A percentile compares a stretch with the other conserved stretches of the same genome.
Evolutionary conservation across 2,113 vertebrate genomes (phyloP).

Genomic region (Callospermophilus lateralis): DNA sequence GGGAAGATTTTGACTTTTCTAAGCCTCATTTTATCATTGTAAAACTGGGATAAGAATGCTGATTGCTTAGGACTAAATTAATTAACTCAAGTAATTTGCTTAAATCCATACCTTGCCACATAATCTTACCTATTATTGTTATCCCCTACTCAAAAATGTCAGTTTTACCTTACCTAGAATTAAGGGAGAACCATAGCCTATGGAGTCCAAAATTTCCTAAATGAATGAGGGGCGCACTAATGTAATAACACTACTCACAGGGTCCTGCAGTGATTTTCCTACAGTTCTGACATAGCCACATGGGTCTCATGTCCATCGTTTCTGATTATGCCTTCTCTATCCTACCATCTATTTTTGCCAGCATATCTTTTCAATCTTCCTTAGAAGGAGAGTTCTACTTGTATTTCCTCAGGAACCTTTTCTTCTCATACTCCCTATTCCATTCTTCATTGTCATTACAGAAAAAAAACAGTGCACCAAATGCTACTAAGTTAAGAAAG

Average conservation of each 20-base stretch:
- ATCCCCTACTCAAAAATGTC: neutral
- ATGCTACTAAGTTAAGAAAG: neutral
- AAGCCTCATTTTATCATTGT: neutral
- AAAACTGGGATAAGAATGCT: neutral
- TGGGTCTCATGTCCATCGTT: neutral
- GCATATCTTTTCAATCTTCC: neutral
- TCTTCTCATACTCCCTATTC: neutral
- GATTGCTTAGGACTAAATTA: neutral
- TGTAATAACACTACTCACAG: fast-evolving
- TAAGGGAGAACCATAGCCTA: neutral
- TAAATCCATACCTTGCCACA: neutral
- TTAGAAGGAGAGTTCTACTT: neutral
- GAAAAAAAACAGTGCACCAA: neutral
- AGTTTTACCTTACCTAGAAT: neutral
- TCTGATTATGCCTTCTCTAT: neutral
- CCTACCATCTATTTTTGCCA: neutral
- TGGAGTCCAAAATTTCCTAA: neutral
- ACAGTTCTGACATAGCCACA: neutral
- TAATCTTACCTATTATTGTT: neutral
- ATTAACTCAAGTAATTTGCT: neutral
- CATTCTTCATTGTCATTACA: neutral
- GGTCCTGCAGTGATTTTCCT: neutral
- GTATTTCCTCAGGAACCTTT: neutral
- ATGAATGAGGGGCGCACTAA: neutral
- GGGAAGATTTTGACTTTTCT: neutral